Conservation (phyloP, 2,888 invertebrate genomes). For the Alitta virens region DNA sequence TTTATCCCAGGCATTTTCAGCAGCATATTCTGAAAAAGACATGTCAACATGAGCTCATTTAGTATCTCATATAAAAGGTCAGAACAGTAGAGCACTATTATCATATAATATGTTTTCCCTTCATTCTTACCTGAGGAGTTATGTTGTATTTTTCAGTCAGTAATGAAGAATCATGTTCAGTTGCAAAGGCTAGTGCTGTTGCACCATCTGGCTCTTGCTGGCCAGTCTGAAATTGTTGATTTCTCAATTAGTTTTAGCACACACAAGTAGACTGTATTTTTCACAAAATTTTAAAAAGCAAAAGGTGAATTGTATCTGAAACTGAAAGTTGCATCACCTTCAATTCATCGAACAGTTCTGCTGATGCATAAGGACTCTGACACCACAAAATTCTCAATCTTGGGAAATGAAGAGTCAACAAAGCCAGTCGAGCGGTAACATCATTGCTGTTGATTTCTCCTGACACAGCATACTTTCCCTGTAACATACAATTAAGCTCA, state of each 20-base stretch:
- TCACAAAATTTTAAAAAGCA: too few relatives aligned
- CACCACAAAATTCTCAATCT: conserved; percentile 92
- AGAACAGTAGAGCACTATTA: too few relatives aligned
- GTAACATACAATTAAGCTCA: conserved; percentile 39
- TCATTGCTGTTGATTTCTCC: conserved; percentile 72
- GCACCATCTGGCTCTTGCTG: conserved; percentile 76
- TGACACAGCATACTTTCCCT: conserved; percentile 76
- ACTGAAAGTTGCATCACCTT: too few relatives aligned
- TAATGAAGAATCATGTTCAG: conserved; percentile 32
- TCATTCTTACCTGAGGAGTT: conserved; percentile 63
- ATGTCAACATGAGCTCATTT: not conserved
- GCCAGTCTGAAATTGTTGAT: conserved; percentile 67
- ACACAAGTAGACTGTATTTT: too few relatives aligned
- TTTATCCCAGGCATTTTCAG: conserved; percentile 84
- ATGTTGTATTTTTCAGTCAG: conserved; percentile 72
- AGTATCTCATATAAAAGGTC: too few relatives aligned
- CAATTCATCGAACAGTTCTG: conserved; percentile 91
- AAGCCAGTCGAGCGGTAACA: conserved; percentile 80
- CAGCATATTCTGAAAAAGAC: conserved; percentile 66
- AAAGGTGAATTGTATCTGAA: too few relatives aligned
- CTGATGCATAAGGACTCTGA: conserved; percentile 91
- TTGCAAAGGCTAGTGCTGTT: conserved; percentile 72
- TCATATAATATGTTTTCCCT: too few relatives aligned
- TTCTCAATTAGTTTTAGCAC: too few relatives aligned
- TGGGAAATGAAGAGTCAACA: conserved; percentile 94